Conservation (phyloP, 35 echinoderm and acorn worm genomes). For the Strongylocentrotus purpuratus region DNA sequence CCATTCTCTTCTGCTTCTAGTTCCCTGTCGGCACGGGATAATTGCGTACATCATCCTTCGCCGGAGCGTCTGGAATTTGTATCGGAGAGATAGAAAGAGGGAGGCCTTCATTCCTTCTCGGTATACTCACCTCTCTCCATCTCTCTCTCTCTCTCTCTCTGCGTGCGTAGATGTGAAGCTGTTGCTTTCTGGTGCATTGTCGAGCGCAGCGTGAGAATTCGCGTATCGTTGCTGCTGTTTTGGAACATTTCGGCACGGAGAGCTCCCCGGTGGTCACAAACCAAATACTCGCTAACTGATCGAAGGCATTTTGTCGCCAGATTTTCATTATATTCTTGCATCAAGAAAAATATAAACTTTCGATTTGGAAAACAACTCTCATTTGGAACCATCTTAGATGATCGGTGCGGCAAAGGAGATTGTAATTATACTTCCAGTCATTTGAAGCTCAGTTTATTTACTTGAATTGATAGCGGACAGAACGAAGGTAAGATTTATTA, state of each 20-base stretch:
- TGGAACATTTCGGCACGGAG: neutral
- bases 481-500: neutral
- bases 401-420: neutral
- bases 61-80: neutral
- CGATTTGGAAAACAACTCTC: neutral
- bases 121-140: neutral
- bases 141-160: neutral
- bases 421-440: neutral
- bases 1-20: neutral
- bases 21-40: neutral
- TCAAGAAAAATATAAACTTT: neutral
- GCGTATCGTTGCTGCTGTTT: neutral
- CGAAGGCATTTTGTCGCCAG: neutral
- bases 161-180: neutral
- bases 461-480: neutral
- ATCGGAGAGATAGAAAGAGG: neutral
- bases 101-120: neutral
- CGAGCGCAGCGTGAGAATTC: neutral
- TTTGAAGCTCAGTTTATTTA: neutral
- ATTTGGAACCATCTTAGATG: neutral
- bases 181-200: neutral
- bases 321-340: neutral
- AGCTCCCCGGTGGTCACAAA: neutral
- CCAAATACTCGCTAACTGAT: neutral
- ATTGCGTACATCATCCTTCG: conserved; percentile 8